Evolutionary conservation across 2,797 vertebrate species (phyloP), one percentile per base, ranked within the genome.

Genomic region (Epinephelus coioides): DNA sequence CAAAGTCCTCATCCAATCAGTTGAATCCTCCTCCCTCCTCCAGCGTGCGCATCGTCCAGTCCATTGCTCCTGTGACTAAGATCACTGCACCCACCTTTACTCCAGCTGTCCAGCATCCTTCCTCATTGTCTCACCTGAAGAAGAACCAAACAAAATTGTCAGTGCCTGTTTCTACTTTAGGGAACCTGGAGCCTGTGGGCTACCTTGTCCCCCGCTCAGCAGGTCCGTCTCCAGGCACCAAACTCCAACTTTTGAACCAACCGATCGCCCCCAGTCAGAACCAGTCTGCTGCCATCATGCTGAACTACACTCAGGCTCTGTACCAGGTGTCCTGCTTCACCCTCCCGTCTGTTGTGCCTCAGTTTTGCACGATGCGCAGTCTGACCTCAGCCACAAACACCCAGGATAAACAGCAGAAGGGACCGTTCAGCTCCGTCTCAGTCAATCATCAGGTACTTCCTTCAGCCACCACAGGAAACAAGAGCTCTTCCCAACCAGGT

Each of bases 191-290:
- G 21, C 30, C n/a, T 1, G 10, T 43, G 2, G 2, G 50, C 1
- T 10, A 25, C 3, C 1, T 1, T 14, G 0, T 18, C 6, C 6
- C 63, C 0, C 6, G 2, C 3, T 13, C 2, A 0, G 5, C 10
- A 9, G 25, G 17, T 67, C 51, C 17, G 4, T 51, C 51, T 23
- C 34, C 34, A 34, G 34, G 34, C 34, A 34, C 34, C 6, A 34
- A 34, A 34, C 3, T 51, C 21, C 3, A 55, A 19, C 18, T 8
- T 51, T 7, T 44, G 21, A 21, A 34, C 30, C 5, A 5, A 40
- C 10, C 2, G 11, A 0, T 14, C 0, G 10, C 18, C 6, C 34
- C 47, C 23, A 0, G 7, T 60, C 9, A 10, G 40, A 13, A 18
- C 5, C 51, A 27, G 47, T 1, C 47, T 3, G 0, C 25, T 4